Base-by-base conservation (phyloP, 2,113 vertebrate species). In the Orthonyx spaldingii region DNA sequence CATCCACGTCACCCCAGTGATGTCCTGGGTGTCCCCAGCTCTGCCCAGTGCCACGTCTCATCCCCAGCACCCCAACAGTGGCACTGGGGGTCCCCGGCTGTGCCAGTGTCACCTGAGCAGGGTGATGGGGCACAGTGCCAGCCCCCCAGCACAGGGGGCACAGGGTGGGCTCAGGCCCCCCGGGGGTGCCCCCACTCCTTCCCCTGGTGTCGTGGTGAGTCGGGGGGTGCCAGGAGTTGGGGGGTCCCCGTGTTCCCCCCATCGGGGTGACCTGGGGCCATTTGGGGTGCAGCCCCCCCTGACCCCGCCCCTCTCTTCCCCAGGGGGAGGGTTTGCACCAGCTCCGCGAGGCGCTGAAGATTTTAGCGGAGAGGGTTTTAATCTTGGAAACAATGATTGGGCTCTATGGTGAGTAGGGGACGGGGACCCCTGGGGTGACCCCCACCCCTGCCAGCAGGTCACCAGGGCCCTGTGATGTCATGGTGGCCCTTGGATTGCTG, bases 351-450 rank as follows among this genome's bases (percentile, higher is more conserved):
- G 99, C 99, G 74, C 98, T 99, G 98, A 99, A 99, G 99, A 99
- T 99, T 98, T 99, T 99, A 99, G 99, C 99, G 33, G 99, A 99
- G 98, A 99, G 99, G 99, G 99, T 99, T 99, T 99, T 99, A 99
- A 99, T 99, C 99, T 99, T 99, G 98, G 99, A 99, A 98, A 99
- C 99, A 98, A 99, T 99, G 99, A 99, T 99, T 98, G 99, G 99
- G 99, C 99, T 99, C 97, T 99, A 99, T 96, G 99, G 99, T 99
- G 99, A 99, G 99, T 99, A 99, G 98, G 97, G 84, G 17, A 53
- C 1, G 1, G 83, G 83, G 92, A 72, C 69, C 74, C 55, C 70
- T 0, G 16, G 70, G 79, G 70, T 55, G 61, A 9, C 61, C 59
- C 80, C 70, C 71, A 22, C 7, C 33, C 64, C 87, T 1, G 2